Evolutionary conservation across 2,888 invertebrate species (phyloP).

Genomic region (Bedellia somnulentella): DNA sequence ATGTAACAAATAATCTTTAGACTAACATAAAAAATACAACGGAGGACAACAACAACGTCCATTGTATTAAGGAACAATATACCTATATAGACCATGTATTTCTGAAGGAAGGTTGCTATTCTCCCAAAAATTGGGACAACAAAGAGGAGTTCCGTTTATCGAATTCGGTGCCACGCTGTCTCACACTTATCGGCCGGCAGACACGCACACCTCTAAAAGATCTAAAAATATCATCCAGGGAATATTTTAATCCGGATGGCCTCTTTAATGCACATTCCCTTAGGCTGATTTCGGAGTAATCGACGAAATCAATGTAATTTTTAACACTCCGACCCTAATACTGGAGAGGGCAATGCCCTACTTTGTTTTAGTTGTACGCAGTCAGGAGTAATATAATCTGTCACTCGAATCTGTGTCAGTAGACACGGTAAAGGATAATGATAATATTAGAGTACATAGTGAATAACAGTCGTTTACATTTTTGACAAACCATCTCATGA

Average conservation of each 20-base stretch:
- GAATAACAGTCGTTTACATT: too few relatives aligned
- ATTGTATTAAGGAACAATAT: too few relatives aligned
- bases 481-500: too few relatives aligned
- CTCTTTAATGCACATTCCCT: slow-evolving; percentile 51
- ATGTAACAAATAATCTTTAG: too few relatives aligned
- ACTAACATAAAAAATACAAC: too few relatives aligned
- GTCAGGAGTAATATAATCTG: slow-evolving; percentile 28
- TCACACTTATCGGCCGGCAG: slow-evolving; percentile 44
- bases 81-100: too few relatives aligned
- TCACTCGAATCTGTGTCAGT: slow-evolving; percentile 32
- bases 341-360: slow-evolving; percentile 28
- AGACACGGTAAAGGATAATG: slow-evolving; percentile 27
- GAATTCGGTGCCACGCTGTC: slow-evolving; percentile 57
- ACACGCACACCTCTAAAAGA: slow-evolving; percentile 49
- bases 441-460: too few relatives aligned
- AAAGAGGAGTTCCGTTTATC: slow-evolving; percentile 37
- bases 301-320: slow-evolving; percentile 27
- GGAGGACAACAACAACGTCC: too few relatives aligned
- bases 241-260: slow-evolving; percentile 59
- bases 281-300: too few relatives aligned
- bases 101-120: slow-evolving; percentile 32
- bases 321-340: slow-evolving; percentile 21
- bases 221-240: slow-evolving; percentile 52
- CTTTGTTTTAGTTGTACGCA: slow-evolving; percentile 19
- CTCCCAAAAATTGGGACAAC: slow-evolving; percentile 39